phyloP scores from a whole-genome alignment of 1,140 invertebrate species.

The Uloborus diversus region DNA sequence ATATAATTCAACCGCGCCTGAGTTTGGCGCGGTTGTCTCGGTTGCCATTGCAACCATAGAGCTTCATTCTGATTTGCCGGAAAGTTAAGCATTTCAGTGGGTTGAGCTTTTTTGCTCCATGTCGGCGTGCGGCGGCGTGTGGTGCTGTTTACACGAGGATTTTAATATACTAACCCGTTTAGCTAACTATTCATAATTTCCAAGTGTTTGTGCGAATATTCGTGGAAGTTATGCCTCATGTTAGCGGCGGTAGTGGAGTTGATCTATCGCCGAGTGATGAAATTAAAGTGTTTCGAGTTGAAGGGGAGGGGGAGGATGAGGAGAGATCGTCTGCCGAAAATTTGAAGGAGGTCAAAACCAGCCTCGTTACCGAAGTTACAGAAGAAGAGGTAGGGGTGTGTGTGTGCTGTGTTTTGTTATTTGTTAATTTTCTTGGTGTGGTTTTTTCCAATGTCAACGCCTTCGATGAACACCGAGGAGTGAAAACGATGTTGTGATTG shows the following conservation, averaged over 20 bases:
- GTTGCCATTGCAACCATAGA: slow-evolving; percentile 7
- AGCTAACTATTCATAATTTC: background rate
- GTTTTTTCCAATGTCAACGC: background rate
- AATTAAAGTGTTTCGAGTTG: slow-evolving; percentile 96
- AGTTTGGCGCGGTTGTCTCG: slow-evolving; percentile 7
- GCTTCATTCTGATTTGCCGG: slow-evolving; percentile 39
- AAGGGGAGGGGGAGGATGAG: slow-evolving; percentile 84
- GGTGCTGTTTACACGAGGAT: background rate
- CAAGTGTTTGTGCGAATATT: background rate
- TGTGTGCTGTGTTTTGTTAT: slow-evolving; percentile 6
- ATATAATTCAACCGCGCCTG: background rate
- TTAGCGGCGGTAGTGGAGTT: slow-evolving; percentile 66
- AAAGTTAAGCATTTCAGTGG: slow-evolving; percentile 37
- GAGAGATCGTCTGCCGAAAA: slow-evolving; percentile 82
- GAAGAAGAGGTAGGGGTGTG: slow-evolving; percentile 69
- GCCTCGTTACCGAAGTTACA: slow-evolving; percentile 89
- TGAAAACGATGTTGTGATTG: background rate
- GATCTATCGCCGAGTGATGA: slow-evolving; percentile 94
- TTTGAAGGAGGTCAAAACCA: slow-evolving; percentile 92
- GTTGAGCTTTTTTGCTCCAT: background rate
- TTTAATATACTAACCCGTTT: background rate
- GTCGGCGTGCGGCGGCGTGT: background rate
- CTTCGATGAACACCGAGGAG: background rate
- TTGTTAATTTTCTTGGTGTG: background rate
- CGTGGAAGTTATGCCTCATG: slow-evolving; percentile 51